A percentile compares a stretch with the other conserved stretches of the same genome.
Evolutionary conservation across 2,888 invertebrate species (phyloP).

Genomic region (Drosophila pegasa): DNA sequence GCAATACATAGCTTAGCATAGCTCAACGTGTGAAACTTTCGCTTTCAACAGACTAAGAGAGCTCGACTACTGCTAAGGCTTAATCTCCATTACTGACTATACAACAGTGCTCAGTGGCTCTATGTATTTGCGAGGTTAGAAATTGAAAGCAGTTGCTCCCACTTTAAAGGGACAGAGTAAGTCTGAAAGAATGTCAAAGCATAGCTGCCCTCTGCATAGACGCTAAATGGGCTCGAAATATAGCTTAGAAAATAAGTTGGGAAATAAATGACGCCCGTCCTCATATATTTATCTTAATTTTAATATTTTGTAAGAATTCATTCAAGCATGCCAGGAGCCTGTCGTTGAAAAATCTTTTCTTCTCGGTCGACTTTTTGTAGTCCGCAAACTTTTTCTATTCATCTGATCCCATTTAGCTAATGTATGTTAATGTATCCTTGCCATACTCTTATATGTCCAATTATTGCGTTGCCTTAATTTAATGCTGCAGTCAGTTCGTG

Average conservation of each 20-base stretch:
- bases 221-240: too few species aligned
- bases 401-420: constrained; percentile 37
- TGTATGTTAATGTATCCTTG: constrained; percentile 35
- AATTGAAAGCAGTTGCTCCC: too few species aligned
- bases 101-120: too few species aligned
- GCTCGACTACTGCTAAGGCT: too few species aligned
- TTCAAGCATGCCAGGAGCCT: background rate
- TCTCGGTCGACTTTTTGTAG: background rate
- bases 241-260: background rate
- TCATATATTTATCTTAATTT: background rate
- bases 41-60: too few species aligned
- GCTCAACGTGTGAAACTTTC: too few species aligned
- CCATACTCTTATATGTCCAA: constrained; percentile 42
- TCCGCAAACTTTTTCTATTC: constrained; percentile 4
- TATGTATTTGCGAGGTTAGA: too few species aligned
- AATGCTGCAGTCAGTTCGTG: constrained; percentile 31
- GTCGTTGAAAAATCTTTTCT: background rate
- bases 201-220: too few species aligned
- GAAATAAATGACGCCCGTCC: background rate
- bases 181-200: too few species aligned
- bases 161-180: too few species aligned
- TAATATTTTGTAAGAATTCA: background rate
- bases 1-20: too few species aligned
- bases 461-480: constrained; percentile 47
- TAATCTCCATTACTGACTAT: too few species aligned